A percentile compares a stretch with the other conserved stretches of the same genome.
Conservation (phyloP, 2,797 vertebrate genomes). For the Melanitta fusca region DNA sequence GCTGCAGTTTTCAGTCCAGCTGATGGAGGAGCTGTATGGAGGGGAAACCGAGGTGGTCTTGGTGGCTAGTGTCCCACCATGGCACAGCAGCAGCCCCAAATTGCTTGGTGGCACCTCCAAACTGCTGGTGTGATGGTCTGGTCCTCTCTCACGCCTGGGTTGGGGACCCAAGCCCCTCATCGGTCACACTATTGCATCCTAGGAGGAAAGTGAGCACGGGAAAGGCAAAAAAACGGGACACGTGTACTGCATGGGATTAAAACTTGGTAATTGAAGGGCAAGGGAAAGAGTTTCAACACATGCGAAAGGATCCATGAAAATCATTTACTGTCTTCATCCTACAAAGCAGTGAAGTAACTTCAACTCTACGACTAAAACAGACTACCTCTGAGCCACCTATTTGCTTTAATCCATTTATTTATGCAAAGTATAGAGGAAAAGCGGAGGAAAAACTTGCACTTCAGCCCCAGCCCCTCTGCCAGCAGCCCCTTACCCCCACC, state of each 20-base stretch:
- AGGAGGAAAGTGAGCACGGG: accelerated
- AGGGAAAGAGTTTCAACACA: not conserved
- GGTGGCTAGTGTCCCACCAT: not conserved
- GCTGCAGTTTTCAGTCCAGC: not conserved
- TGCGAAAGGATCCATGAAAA: not conserved
- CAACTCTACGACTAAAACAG: not conserved
- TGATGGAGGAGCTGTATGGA: not conserved
- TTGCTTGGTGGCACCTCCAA: not conserved
- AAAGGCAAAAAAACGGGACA: not conserved
- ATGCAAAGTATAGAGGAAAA: not conserved
- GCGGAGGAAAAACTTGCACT: not conserved
- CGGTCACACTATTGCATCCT: not conserved
- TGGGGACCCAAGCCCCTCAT: accelerated
- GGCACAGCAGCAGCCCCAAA: not conserved
- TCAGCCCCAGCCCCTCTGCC: not conserved
- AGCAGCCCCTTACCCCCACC: not conserved
- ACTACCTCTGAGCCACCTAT: not conserved
- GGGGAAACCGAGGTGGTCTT: not conserved
- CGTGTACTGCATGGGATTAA: accelerated
- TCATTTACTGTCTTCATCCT: not conserved
- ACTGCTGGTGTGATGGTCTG: accelerated
- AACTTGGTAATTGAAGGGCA: not conserved
- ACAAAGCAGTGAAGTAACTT: not conserved
- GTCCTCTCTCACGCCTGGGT: not conserved
- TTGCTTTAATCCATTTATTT: not conserved